Evolutionary conservation across 2,797 vertebrate species (phyloP).

Genomic region (Notamacropus eugenii): DNA sequence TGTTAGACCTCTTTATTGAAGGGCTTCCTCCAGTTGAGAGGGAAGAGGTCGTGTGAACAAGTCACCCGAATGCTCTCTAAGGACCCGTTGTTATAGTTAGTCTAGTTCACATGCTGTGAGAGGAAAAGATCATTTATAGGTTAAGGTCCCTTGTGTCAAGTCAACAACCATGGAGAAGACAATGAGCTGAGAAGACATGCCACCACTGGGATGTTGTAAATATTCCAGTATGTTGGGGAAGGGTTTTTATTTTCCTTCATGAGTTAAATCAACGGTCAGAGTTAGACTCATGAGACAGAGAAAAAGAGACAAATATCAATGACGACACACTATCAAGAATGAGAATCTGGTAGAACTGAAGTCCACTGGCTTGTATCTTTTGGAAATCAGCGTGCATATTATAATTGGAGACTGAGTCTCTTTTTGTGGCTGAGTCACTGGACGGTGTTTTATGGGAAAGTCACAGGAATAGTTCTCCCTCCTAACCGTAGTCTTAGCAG

Average conservation of each 20-base stretch:
- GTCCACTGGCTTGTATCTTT: neutral
- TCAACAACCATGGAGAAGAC: neutral
- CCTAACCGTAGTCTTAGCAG: neutral
- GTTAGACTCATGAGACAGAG: neutral
- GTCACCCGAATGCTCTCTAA: neutral
- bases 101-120: neutral
- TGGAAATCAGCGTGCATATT: neutral
- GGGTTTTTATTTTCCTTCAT: neutral
- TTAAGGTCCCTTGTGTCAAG: neutral
- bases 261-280: neutral
- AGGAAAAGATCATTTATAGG: neutral
- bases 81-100: neutral
- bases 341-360: neutral
- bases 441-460: neutral
- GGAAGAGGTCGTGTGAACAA: neutral
- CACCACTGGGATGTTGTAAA: neutral
- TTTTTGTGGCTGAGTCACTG: neutral
- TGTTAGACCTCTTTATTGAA: neutral
- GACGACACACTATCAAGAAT: neutral
- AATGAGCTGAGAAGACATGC: neutral
- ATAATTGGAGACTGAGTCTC: neutral
- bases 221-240: neutral
- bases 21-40: neutral
- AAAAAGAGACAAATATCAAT: neutral
- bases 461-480: neutral